Evolutionary conservation across 2,888 invertebrate genomes (phyloP), one percentile per base, ranked within the genome.

Genomic region (Empis stercorea): DNA sequence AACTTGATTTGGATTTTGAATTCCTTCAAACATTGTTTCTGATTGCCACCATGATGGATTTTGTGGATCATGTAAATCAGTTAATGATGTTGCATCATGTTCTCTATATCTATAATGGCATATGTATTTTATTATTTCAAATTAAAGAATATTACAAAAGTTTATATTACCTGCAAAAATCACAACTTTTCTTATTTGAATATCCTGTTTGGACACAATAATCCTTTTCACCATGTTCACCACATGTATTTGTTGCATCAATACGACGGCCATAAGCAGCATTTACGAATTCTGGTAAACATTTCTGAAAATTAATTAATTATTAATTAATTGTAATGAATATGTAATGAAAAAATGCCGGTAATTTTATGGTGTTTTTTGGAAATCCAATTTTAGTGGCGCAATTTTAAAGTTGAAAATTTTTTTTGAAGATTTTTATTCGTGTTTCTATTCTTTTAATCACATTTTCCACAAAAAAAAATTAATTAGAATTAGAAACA

Each of bases 31-130:
- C 93, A 99, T 95, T 3, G 99, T 97, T 65, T 96, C 94, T 1
- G 94, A 94, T 66, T 95, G 94, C 95, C 95, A 95, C 91, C 92
- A 95, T 1, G 94, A 92, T 55, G 85, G 84, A 63, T 88, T 87
- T 55, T 88, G 86, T 52, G 84, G 82, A 64, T 87, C 88, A 64
- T 95, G 89, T 60, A 87, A 76, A 68, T 99, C 97, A 4, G 96
- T 97, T 57, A 97, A 75, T 66, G 78, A 89, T 45, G 75, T 69
- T 14, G 87, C 74, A 41, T 81, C 76, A 63, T 88, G 87, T 52
- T 81, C 75, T 23, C 75, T 73, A 36, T 65, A 62, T 54, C 68
- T 67, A 40, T 4, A 48, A n/a, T n/a, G n/a, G n/a, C n/a, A 38
- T 13, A 9, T 27, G 10, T 36, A 32, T 42, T 37, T 17, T 30